Evolutionary conservation across 2,888 invertebrate species (phyloP).

Genomic region (Phyto melanocephala): DNA sequence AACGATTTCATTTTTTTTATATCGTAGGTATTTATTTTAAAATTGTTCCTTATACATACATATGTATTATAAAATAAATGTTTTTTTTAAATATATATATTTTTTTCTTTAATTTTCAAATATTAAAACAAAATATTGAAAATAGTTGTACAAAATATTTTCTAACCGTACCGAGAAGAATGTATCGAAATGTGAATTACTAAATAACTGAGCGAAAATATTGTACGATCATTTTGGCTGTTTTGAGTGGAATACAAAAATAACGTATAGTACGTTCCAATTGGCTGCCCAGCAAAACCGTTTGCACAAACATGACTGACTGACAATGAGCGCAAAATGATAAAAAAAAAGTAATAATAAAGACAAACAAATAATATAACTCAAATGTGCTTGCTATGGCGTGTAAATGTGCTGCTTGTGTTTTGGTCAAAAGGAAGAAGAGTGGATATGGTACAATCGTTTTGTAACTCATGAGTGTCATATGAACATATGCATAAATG

Average conservation of each 20-base stretch:
- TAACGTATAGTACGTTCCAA: slow-evolving; percentile 64
- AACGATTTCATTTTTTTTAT: slow-evolving; percentile 57
- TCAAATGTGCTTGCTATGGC: slow-evolving; percentile 14
- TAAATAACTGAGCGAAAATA: slow-evolving; percentile 57
- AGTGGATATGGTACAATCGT: slow-evolving; percentile 37
- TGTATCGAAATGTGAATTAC: slow-evolving; percentile 58
- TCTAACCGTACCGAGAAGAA: slow-evolving; percentile 51
- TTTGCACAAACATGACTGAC: slow-evolving; percentile 49
- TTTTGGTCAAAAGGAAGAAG: slow-evolving; percentile 60
- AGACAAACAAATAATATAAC: slow-evolving; percentile 2
- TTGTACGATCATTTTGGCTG: slow-evolving; percentile 35
- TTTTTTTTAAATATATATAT: not conserved
- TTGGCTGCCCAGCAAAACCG: slow-evolving; percentile 61
- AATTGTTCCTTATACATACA: not conserved
- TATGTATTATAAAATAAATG: slow-evolving; percentile 8
- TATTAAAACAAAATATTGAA: slow-evolving; percentile 36
- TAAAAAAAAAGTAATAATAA: not conserved
- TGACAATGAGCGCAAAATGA: slow-evolving; percentile 51
- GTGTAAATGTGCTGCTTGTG: slow-evolving; percentile 27
- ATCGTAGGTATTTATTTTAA: slow-evolving; percentile 25
- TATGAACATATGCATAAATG: not conserved
- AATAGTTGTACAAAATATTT: slow-evolving; percentile 18
- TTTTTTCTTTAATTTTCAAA: slow-evolving; percentile 1
- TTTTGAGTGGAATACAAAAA: slow-evolving; percentile 61
- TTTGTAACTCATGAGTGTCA: slow-evolving; percentile 45